Conservation (phyloP, 30 jellyfish, hydroid and myxozoan genomes). For the Chironex yamaguchii region DNA sequence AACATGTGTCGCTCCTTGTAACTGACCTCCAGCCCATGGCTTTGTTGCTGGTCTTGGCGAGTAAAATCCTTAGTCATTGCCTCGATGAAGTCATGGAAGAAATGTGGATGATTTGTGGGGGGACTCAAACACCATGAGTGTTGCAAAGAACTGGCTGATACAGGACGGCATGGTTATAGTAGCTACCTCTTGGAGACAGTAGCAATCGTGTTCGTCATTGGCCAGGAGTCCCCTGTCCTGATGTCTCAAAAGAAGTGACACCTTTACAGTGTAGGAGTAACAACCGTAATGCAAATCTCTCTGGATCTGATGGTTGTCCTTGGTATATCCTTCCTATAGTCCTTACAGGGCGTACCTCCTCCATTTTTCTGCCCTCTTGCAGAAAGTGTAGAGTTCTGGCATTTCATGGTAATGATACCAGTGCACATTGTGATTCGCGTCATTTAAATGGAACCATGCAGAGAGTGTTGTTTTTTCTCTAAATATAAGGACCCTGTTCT, state of each 20-base stretch:
- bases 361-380: conserved; percentile 22
- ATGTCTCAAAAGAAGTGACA: neutral
- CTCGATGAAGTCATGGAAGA: neutral
- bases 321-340: conserved; percentile 23
- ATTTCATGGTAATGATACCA: conserved; percentile 3
- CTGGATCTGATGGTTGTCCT: conserved; percentile 50
- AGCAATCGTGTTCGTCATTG: neutral
- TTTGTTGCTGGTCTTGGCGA: neutral
- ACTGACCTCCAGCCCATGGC: neutral
- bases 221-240: neutral
- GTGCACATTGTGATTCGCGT: neutral
- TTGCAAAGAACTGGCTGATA: neutral
- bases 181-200: neutral
- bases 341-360: neutral
- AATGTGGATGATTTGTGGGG: neutral
- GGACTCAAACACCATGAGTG: neutral
- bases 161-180: neutral
- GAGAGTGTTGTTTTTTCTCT: conserved; percentile 4
- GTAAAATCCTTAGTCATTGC: neutral
- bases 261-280: conserved; percentile 56
- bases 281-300: conserved; percentile 44
- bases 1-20: neutral
- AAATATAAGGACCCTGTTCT: neutral
- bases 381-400: conserved; percentile 8
- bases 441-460: conserved; percentile 3